phyloP scores from a whole-genome alignment of 2,797 vertebrate genomes.

The Pangasius macronema region DNA sequence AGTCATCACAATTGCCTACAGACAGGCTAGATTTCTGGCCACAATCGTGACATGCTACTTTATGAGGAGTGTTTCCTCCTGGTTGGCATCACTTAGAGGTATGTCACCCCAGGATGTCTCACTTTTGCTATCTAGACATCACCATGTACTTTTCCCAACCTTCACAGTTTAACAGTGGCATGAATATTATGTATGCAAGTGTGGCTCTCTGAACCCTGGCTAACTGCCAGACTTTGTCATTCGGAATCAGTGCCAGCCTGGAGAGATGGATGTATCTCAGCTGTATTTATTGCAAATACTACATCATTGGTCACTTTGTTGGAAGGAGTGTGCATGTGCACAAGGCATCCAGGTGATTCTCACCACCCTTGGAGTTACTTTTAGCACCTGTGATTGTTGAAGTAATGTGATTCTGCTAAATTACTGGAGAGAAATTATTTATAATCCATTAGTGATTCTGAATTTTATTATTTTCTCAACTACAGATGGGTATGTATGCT shows the following conservation, averaged over 20 bases:
- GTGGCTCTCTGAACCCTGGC: neutral
- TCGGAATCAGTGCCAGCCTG: neutral
- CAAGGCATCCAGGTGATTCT: neutral
- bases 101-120: neutral
- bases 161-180: neutral
- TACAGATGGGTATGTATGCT: neutral
- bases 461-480: neutral
- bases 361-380: neutral
- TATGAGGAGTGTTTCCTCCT: neutral
- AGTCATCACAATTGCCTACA: neutral
- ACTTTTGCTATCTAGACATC: neutral
- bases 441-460: neutral
- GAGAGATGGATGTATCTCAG: neutral
- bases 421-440: neutral
- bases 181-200: neutral
- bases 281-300: neutral
- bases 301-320: neutral
- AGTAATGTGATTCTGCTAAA: neutral
- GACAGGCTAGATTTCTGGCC: constrained; percentile 3
- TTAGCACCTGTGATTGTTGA: neutral
- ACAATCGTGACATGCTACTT: neutral
- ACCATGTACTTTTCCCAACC: neutral
- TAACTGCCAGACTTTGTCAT: neutral
- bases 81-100: neutral
- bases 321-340: neutral